Evolutionary conservation across 92 coral and sea anemone species (phyloP), one percentile per base, ranked within the genome.

Genomic region (Porites rus): DNA sequence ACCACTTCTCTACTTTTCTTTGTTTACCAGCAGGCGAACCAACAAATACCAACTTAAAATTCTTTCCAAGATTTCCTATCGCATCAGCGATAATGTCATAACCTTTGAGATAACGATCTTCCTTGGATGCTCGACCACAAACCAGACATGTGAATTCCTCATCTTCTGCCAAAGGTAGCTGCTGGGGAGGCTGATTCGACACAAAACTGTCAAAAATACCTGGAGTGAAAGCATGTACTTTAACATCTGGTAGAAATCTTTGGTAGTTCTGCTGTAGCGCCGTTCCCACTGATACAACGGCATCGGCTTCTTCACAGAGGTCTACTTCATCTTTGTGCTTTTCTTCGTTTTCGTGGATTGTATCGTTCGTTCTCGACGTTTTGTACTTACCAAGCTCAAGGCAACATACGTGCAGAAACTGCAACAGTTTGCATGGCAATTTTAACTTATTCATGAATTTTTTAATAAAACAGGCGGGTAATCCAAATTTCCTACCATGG

Each of bases 261-360:
- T 1, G 7, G 13, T 75, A 84, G 31, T 54, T 84, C 12, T 52
- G 24, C 18, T 20, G 72, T 3, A 84, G 81, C 8, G 11, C 3
- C 0, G 8, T 1, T 11, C 88, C 88, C 19, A 84, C 88, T 6
- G 81, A 38, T 1, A 84, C 75, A 14, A 84, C 88, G 53, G n/a
- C 46, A 54, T 84, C 74, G 4, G 88, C 88, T 20, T 0, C 76
- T 54, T 84, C 14, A 46, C 83, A 84, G 1, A 84, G 83, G 17
- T 60, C 56, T 43, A 51, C 0, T 24, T 84, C 88, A 51, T 11
- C 6, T 3, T 51, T 20, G 63, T 84, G 80, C 16, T 84, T 84
- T 1, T 3, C 0, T n/a, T 84, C 82, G 2, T 84, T 63, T 1
- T 84, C 82, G 0, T 77, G 59, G 6, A 84, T 84, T 0, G 68